Conservation (phyloP, 2,888 invertebrate genomes). For the Cantharis flavilabris region DNA sequence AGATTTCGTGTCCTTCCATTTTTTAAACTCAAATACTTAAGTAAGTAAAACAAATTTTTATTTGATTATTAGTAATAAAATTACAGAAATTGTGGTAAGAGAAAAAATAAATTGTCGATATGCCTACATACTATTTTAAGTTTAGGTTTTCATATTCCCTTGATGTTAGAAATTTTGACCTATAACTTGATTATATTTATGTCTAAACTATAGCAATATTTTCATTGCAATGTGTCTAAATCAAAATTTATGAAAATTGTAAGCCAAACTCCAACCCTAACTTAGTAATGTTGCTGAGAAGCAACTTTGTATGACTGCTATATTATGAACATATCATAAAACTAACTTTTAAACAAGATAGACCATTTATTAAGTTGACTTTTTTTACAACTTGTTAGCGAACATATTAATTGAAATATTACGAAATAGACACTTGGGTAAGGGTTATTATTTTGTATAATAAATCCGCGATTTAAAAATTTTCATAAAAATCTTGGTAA, state of each 20-base stretch:
- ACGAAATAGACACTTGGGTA: neutral
- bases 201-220: neutral
- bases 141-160: neutral
- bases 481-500: neutral
- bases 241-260: constrained; percentile 31
- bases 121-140: too few relatives aligned
- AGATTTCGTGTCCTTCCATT: neutral
- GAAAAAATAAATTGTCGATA: neutral
- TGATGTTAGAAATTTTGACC: neutral
- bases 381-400: neutral
- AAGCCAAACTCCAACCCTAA: constrained; percentile 40
- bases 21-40: neutral
- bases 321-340: neutral
- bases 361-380: neutral
- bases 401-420: neutral
- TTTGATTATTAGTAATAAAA: neutral
- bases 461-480: too few relatives aligned
- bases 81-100: neutral
- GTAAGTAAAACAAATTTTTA: neutral
- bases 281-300: constrained; percentile 23
- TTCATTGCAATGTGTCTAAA: constrained; percentile 25
- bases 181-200: neutral
- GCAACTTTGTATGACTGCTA: neutral
- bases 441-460: neutral
- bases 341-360: neutral